phyloP scores from a whole-genome alignment of 2,113 vertebrate species.

The Corythornis cristatus region DNA sequence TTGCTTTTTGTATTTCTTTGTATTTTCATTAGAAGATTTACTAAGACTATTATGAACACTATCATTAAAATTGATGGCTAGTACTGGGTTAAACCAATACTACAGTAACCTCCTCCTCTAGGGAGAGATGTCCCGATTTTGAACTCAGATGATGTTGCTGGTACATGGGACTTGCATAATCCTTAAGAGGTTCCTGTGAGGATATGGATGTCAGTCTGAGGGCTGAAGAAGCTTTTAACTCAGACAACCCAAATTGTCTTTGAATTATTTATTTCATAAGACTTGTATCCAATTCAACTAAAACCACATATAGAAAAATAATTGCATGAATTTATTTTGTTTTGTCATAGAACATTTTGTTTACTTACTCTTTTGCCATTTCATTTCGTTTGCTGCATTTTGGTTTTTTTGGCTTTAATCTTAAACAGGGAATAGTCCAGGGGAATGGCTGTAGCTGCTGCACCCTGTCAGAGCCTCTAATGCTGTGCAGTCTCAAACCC shows the following conservation, averaged over 20 bases:
- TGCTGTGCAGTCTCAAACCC: neutral
- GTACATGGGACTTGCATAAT: neutral
- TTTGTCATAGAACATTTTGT: neutral
- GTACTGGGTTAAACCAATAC: neutral
- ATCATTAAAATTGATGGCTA: neutral
- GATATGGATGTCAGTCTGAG: neutral
- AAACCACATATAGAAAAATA: neutral
- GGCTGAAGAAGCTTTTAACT: neutral
- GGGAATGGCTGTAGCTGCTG: neutral
- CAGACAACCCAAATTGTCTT: neutral
- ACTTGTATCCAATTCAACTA: neutral
- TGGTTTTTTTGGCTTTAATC: neutral
- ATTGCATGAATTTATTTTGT: neutral
- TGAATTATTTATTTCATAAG: neutral
- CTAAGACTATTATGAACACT: neutral
- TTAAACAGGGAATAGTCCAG: neutral
- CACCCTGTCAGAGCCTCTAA: neutral
- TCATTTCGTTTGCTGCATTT: neutral
- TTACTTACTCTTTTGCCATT: neutral
- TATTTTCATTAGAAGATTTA: neutral
- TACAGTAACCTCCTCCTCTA: neutral
- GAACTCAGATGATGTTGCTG: rapidly evolving
- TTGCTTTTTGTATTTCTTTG: neutral
- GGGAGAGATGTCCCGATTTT: neutral
- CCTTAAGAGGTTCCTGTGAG: neutral